phyloP scores from a whole-genome alignment of 2,797 vertebrate species.

The Cygnus olor region DNA sequence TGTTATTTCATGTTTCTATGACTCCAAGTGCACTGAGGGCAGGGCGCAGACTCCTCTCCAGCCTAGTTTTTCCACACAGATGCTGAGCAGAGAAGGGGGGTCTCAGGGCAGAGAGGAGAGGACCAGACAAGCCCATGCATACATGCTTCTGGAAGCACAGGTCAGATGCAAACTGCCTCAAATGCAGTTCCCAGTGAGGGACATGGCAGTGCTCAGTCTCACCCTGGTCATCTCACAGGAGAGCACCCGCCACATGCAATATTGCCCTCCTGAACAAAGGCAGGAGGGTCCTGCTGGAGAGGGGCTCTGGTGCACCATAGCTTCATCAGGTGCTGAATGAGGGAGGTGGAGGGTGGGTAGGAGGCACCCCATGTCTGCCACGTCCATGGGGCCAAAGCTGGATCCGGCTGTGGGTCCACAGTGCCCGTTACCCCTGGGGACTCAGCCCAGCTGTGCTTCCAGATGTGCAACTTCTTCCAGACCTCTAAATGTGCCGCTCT shows the following conservation, averaged over 20 bases:
- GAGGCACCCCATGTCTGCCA: neutral
- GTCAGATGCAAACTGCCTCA: neutral
- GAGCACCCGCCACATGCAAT: neutral
- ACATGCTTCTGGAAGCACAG: neutral
- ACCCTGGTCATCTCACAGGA: neutral
- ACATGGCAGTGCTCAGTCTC: neutral
- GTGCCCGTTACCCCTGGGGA: neutral
- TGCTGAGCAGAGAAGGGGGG: neutral
- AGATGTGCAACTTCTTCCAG: rapidly evolving
- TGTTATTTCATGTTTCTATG: too few species aligned
- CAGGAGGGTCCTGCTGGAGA: neutral
- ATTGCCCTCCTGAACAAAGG: neutral
- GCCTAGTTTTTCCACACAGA: neutral
- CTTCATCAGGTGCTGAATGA: rapidly evolving
- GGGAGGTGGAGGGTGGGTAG: neutral
- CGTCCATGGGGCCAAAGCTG: neutral
- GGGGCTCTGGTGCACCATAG: neutral
- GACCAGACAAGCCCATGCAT: neutral
- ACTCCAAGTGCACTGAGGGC: neutral
- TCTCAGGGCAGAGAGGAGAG: neutral
- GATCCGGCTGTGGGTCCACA: rapidly evolving
- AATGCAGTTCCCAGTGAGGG: neutral
- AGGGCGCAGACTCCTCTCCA: neutral
- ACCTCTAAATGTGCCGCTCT: neutral
- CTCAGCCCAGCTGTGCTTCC: neutral